Base-by-base conservation (phyloP, 2,888 invertebrate genomes). In the Poecilus cupreus region DNA sequence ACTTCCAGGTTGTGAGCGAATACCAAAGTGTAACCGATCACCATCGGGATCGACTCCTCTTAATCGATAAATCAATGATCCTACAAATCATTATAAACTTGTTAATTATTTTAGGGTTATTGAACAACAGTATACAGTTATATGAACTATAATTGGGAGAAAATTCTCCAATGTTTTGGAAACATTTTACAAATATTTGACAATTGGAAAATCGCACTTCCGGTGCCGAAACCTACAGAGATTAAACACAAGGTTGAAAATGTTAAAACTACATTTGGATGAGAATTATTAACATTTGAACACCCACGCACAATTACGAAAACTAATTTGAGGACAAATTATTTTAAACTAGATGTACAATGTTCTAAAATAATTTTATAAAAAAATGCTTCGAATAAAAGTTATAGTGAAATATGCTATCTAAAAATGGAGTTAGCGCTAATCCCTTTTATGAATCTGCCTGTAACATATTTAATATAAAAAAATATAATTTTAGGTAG, bases 31-130 rank as follows among this genome's bases (percentile, higher is more conserved):
- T 84, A 97, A 89, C 79, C 92, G 90, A 90, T 97, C 97, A 83
- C 95, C 96, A 87, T 97, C 97, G 26, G 95, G 94, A 91, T 97
- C 97, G 85, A 93, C 91, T 85, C 95, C 97, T 87, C 93, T 92
- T 82, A 97, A 91, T 83, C 94, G 93, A 91, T 96, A 96, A 87
- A 97, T 95, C 85, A 95, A 90, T 84, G 94, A 94, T 86, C 95
- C 96, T 96, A 91, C 11, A 43, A 60, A 60, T 60, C 16, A 51
- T 6, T 3, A 60, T 57, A 20, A 57, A 22, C 5, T 16, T 49
- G 16, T 54, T 54, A 18, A 54, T 26, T 43, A n/a, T 54, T 54
- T 20, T 60, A 13, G 16, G 37, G 37, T 68, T 68, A 37, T 37
- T 37, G 64, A 68, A 68, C 37, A 32, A 22, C 2, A 1, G 24